These are phyloP conservation scores for Octopus bimaculoides DNA, from an alignment of 1,140 invertebrate species.

Conservation along the genomic window DNA sequence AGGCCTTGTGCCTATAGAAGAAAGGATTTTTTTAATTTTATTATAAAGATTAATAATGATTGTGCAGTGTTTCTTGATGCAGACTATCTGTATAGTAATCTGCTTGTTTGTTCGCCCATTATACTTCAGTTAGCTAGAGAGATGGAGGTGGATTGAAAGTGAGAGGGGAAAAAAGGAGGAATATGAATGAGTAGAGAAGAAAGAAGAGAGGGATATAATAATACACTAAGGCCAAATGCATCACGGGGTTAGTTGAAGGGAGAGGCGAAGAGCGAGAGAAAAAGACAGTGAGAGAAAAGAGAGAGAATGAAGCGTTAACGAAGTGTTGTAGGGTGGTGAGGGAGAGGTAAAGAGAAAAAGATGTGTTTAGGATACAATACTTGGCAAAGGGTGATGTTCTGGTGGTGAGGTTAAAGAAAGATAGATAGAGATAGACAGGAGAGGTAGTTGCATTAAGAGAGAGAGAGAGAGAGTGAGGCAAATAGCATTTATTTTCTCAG, in stretches of 20 bases:
- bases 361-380: too few species aligned
- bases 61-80: too few species aligned
- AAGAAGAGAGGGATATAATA: neutral
- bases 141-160: slow-evolving; percentile 11
- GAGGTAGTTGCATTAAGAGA: neutral
- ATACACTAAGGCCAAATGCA: neutral
- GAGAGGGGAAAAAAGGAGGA: slow-evolving; percentile 12
- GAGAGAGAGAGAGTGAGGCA: neutral
- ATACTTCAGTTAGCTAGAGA: too few species aligned
- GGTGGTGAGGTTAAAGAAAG: slow-evolving; percentile 10
- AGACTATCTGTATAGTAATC: too few species aligned
- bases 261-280: slow-evolving; percentile 1
- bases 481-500: neutral
- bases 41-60: too few species aligned
- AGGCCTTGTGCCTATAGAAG: too few species aligned
- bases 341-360: too few species aligned
- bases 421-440: slow-evolving; percentile 36
- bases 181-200: neutral
- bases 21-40: too few species aligned
- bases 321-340: too few species aligned
- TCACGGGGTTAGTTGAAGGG: neutral
- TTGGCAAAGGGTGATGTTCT: neutral
- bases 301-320: neutral
- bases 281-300: neutral
- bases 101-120: too few species aligned